Evolutionary conservation across 2,888 invertebrate genomes (phyloP), one percentile per base, ranked within the genome.

Genomic region (Eristalis tenax): DNA sequence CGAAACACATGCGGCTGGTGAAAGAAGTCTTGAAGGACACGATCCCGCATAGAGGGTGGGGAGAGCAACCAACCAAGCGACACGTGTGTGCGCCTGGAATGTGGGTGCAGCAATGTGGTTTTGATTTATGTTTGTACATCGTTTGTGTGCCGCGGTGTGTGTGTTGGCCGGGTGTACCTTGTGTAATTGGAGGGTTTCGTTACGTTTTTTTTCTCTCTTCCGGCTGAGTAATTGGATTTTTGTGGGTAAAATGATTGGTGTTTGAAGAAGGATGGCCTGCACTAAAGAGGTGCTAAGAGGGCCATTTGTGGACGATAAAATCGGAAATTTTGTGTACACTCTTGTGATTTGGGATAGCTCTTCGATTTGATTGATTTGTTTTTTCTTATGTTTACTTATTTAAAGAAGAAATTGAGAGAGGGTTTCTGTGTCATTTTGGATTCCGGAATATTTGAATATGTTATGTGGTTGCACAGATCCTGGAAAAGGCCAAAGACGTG

Each of bases 111-210:
- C 50, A 86, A 83, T 86, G 83, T 83, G 82, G 74, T 75, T 86
- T 78, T 83, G 86, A 86, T 86, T 86, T 86, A 86, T 86, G 63
- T 74, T 66, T 71, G 66, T 61, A 75, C 75, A 83, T 70, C 43
- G 64, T 65, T 70, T 75, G 56, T 64, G 23, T 56, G 38, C 23
- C 26, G 26, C 26, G 26, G 59, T 23, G 15, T 73, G 64, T 82
- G 18, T 75, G 82, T 18, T 5, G n/a, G 5, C 6, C 6, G 50
- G 50, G 50, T 50, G 18, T 50, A 18, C 50, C 50, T 78, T 69
- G 61, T 76, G 84, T 85, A 81, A 85, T 85, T 85, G 84, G 84
- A 85, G 50, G 50, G 50, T 50, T 59, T 59, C 59, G 59, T 59
- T 13, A 5, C 59, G 6, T 57, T 70, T 68, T 80, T 81, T 78